A percentile compares a stretch with the other conserved stretches of the same genome.
These are phyloP conservation scores for Cataglyphis livida DNA, from an alignment of 2,888 invertebrate genomes.

Conservation along the genomic window DNA sequence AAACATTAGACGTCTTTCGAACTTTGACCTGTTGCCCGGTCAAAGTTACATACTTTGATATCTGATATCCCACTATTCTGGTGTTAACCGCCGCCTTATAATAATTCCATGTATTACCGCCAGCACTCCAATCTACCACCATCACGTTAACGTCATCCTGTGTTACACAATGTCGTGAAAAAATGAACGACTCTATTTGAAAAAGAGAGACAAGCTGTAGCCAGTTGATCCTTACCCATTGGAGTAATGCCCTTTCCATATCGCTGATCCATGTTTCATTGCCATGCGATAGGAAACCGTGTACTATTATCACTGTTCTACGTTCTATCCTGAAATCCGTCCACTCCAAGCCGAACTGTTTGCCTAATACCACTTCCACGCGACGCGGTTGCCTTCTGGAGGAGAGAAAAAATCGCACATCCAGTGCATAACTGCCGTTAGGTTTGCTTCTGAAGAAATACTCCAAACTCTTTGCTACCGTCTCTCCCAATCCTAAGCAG, in stretches of 20 bases:
- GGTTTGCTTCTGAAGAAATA: slow-evolving; percentile 86
- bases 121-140: slow-evolving; percentile 89
- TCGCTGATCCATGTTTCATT: slow-evolving; percentile 88
- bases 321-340: slow-evolving; percentile 87
- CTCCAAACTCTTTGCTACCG: slow-evolving; percentile 83
- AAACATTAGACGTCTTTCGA: neutral
- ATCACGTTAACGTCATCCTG: slow-evolving; percentile 89
- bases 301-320: slow-evolving; percentile 88
- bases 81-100: slow-evolving; percentile 88
- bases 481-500: slow-evolving; percentile 87
- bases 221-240: slow-evolving; percentile 85
- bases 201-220: neutral
- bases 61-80: slow-evolving; percentile 87
- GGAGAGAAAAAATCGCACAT: slow-evolving; percentile 87
- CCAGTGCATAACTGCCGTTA: slow-evolving; percentile 84
- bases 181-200: neutral
- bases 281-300: slow-evolving; percentile 89
- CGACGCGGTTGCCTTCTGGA: slow-evolving; percentile 85
- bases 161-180: neutral
- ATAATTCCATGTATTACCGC: slow-evolving; percentile 89
- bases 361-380: slow-evolving; percentile 84
- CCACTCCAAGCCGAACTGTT: slow-evolving; percentile 87
- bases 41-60: slow-evolving; percentile 83
- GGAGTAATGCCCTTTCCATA: slow-evolving; percentile 87
- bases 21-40: neutral